Evolutionary conservation across 2,797 vertebrate genomes (phyloP).

Genomic region (Hipposideros larvatus): DNA sequence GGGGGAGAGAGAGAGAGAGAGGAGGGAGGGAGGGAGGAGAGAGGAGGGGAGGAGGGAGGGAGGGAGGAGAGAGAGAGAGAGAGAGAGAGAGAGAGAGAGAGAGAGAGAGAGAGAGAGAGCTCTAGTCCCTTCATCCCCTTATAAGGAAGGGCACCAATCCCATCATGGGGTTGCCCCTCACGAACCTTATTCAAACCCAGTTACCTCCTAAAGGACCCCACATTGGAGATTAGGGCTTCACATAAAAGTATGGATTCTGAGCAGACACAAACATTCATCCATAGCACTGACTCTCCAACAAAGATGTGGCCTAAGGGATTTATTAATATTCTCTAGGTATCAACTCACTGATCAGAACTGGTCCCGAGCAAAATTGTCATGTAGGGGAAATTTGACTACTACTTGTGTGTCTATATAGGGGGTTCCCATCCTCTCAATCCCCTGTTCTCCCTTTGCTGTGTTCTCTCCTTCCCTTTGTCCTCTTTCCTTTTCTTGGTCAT

Average conservation of each 20-base stretch:
- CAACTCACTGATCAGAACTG: not conserved
- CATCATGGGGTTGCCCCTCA: not conserved
- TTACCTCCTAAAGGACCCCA: not conserved
- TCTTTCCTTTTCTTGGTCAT: not conserved
- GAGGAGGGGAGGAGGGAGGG: too few relatives aligned
- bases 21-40: not conserved
- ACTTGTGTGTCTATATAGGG: rapidly evolving
- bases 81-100: too few relatives aligned
- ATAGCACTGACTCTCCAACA: not conserved
- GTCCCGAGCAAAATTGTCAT: not conserved
- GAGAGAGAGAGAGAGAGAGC: not conserved
- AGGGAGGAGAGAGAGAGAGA: too few relatives aligned
- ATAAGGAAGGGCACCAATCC: not conserved
- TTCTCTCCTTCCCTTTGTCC: not conserved
- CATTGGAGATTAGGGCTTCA: not conserved
- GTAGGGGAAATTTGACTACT: not conserved
- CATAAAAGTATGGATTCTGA: not conserved
- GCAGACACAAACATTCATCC: not conserved
- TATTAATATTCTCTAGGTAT: not conserved
- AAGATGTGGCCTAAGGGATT: not conserved
- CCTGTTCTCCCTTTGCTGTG: not conserved
- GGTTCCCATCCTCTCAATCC: not conserved
- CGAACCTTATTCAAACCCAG: not conserved
- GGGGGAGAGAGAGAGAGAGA: not conserved
- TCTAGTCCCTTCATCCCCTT: not conserved